Evolutionary conservation across 2,888 invertebrate species (phyloP).

Genomic region (Polymixis lichenea): DNA sequence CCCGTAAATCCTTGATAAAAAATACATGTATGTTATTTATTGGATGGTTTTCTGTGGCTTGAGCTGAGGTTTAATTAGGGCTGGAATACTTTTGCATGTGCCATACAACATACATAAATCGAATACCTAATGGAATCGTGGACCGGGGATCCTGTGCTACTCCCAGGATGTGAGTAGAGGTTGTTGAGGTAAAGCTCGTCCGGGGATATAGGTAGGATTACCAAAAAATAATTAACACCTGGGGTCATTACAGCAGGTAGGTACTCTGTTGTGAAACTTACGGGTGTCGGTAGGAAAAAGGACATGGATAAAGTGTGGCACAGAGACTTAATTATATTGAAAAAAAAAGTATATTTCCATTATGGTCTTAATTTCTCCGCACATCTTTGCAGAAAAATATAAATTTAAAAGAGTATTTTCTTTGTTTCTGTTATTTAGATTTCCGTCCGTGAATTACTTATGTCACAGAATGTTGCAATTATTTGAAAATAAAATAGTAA

Average conservation of each 20-base stretch:
- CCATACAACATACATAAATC: too few relatives aligned
- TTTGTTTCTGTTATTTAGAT: too few relatives aligned
- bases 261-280: not conserved
- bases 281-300: not conserved
- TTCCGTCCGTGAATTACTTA: too few relatives aligned
- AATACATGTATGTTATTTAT: conserved; percentile 8
- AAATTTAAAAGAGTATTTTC: too few relatives aligned
- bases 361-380: too few relatives aligned
- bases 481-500: too few relatives aligned
- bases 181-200: not conserved
- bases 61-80: conserved; percentile 6
- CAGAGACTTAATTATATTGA: too few relatives aligned
- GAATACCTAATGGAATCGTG: not conserved
- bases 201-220: not conserved
- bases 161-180: not conserved
- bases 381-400: too few relatives aligned
- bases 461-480: too few relatives aligned
- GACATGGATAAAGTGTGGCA: too few relatives aligned
- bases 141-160: too few relatives aligned
- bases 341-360: too few relatives aligned
- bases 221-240: not conserved
- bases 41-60: not conserved
- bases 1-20: conserved; percentile 48
- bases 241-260: not conserved
- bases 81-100: not conserved